Evolutionary conservation across 2,888 invertebrate species (phyloP), one percentile per base, ranked within the genome.

Genomic region (Himalopsyche japonica): DNA sequence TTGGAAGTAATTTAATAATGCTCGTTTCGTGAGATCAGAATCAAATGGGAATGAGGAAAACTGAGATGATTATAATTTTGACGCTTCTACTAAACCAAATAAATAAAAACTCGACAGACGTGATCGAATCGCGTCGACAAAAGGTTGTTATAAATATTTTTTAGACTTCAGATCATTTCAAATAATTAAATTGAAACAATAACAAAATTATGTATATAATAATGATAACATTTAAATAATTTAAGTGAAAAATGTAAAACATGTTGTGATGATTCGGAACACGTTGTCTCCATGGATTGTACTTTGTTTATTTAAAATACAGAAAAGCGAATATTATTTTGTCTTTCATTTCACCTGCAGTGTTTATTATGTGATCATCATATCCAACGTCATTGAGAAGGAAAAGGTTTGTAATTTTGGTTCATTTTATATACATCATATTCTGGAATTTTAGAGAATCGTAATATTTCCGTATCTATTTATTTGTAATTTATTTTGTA

Each of bases 261-360:
- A 80, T 80, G 86, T 87, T 87, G 87, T 87, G 87, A 87, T 86
- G 86, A 87, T 84, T 82, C 84, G 86, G 85, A 84, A 83, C 78
- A 80, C 82, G 82, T 84, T 85, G 82, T 87, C 83, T 86, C 86
- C 92, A 92, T 92, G 92, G 92, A 92, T 92, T 92, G 92, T 92
- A 92, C 90, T 92, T 92, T 92, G 91, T 92, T 92, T 92, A 92
- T 92, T 86, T 70, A 92, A 92, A 92, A 92, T 92, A 92, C 92
- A 92, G 92, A 92, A 91, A 91, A 92, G 92, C 91, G 90, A 92
- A 91, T 87, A 87, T 87, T 88, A 70, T 12, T 70, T 27, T 70
- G 70, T 70, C 27, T 70, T 27, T 70, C 27, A 70, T 70, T 70
- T 70, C 30, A 70, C 70, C 70, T 12, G 4, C 43, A 43, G 12